These are phyloP conservation scores for Trichoplusia ni DNA, from an alignment of 1,140 invertebrate species.

Conservation along the genomic window DNA sequence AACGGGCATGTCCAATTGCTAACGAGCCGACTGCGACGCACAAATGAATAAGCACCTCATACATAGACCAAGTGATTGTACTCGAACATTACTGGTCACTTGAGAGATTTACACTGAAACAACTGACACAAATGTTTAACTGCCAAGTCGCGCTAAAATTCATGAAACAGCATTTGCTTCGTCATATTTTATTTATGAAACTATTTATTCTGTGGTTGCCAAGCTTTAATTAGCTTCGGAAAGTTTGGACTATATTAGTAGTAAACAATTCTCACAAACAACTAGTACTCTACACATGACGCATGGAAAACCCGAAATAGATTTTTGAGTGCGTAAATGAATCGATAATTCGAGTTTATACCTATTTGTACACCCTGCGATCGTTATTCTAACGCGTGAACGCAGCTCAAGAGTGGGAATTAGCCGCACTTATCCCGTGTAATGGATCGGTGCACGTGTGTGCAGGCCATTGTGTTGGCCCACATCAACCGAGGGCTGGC, in stretches of 20 bases:
- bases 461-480: slow-evolving; percentile 49
- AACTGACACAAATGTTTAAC: neutral
- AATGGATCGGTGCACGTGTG: slow-evolving; percentile 51
- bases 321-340: too few species aligned
- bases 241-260: too few species aligned
- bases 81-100: slow-evolving; percentile 37
- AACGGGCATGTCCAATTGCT: slow-evolving; percentile 80
- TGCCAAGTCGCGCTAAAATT: neutral
- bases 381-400: slow-evolving; percentile 50
- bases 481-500: slow-evolving; percentile 44
- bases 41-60: slow-evolving; percentile 78
- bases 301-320: too few species aligned
- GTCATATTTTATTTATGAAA: too few species aligned
- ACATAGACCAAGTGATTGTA: slow-evolving; percentile 65
- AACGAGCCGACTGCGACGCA: slow-evolving; percentile 77
- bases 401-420: slow-evolving; percentile 65
- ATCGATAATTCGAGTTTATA: slow-evolving; percentile 25
- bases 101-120: slow-evolving; percentile 17
- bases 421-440: slow-evolving; percentile 74
- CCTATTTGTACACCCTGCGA: slow-evolving; percentile 49
- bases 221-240: too few species aligned
- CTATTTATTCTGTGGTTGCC: too few species aligned
- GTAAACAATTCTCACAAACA: too few species aligned
- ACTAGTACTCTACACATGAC: too few species aligned
- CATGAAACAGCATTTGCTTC: neutral